phyloP scores from a whole-genome alignment of 2,888 invertebrate species.

The Hydraecia micacea region DNA sequence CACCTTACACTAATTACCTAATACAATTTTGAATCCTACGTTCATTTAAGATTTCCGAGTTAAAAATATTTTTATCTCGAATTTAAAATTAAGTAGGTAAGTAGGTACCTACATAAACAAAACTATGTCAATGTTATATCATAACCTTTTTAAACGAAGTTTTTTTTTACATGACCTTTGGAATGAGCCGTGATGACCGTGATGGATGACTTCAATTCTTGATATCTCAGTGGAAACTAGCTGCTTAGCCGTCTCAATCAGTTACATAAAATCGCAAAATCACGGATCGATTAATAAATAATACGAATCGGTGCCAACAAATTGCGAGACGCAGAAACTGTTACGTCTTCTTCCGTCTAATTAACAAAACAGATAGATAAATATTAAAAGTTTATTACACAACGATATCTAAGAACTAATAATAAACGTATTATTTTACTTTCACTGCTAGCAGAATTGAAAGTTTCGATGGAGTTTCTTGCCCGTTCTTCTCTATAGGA shows the following conservation, averaged over 20 bases:
- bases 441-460: constrained; percentile 39
- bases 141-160: no score
- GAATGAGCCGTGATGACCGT: neutral
- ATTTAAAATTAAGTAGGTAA: neutral
- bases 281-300: constrained; percentile 33
- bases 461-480: neutral
- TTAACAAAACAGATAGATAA: constrained; percentile 50
- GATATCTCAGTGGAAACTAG: neutral
- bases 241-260: constrained; percentile 7
- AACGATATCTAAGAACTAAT: constrained; percentile 30
- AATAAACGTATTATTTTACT: constrained; percentile 40
- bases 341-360: constrained; percentile 53
- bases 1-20: constrained; percentile 29
- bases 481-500: neutral
- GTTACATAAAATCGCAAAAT: constrained; percentile 46
- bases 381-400: constrained; percentile 51
- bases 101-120: neutral
- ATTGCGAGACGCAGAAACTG: constrained; percentile 38
- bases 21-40: neutral
- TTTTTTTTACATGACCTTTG: neutral
- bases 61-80: neutral
- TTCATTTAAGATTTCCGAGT: neutral
- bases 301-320: constrained; percentile 55
- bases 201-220: neutral
- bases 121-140: neutral